Evolutionary conservation across 1,140 invertebrate species (phyloP), one percentile per base, ranked within the genome.

Genomic region (Tachypleus tridentatus): DNA sequence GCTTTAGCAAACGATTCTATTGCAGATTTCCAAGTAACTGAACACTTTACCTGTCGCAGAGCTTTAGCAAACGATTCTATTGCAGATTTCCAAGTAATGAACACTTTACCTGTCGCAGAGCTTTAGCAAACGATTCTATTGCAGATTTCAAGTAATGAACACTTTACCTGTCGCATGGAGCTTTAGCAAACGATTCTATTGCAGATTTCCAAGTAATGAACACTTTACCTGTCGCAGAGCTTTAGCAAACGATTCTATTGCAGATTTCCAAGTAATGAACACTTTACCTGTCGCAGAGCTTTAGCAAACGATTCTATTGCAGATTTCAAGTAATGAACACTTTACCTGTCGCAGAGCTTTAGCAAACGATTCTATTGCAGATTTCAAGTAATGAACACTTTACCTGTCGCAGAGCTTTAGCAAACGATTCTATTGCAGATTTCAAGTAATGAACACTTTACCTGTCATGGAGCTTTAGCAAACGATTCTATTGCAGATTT

Each of bases 401-500:
- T 72, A 79, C 77, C 73, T 76, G 75, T 73, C 78, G 74, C 6
- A 81, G 93, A 77, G 97, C 93, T 68, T 84, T 83, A 48, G 93
- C 92, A 81, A 95, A 99, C 0, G 94, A 84, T 80, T 99, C 96
- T 82, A 98, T 97, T 3, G 97, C 97, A n/a, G n/a, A n/a, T n/a
- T n/a, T n/a, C 29, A 29, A 29, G 29, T 29, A 29, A 29, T 29
- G 29, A 29, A 29, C 29, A 29, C 51, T 49, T 71, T 72, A 79
- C 77, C 73, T 76, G 75, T 73, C 78, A 74, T 5, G 81, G 93
- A 77, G 97, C 93, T 68, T 84, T 83, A 48, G 93, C 92, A 81
- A 95, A 99, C 0, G 94, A 84, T 80, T 99, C 96, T 82, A 98
- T 97, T 3, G 97, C 97, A n/a, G n/a, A n/a, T n/a, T n/a, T n/a